Base-by-base conservation (phyloP, 2,113 vertebrate species). In the Hydrochoerus hydrochaeris region DNA sequence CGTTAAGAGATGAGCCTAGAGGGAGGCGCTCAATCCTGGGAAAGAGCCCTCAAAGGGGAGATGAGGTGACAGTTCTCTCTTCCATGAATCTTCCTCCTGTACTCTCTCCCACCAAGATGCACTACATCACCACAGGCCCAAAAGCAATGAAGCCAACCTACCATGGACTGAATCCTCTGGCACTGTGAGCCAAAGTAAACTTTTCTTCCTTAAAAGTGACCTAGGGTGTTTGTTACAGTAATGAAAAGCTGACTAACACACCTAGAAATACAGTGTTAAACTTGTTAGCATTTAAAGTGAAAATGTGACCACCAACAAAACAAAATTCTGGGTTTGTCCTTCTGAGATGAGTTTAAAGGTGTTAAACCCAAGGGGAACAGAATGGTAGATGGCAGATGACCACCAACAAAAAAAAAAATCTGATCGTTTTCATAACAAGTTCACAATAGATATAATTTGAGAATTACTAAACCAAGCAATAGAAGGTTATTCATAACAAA, bases 381-480 rank as follows among this genome's bases (percentile, higher is more conserved):
- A 10, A 54, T 83, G 13, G 28, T 60, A 88, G 67, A 44, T 84
- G 38, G 65, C 38, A 89, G 4, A n/a, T n/a, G n/a, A n/a, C n/a
- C n/a, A n/a, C n/a, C n/a, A n/a, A n/a, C n/a, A n/a, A n/a, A n/a
- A n/a, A n/a, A n/a, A n/a, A n/a, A 88, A 85, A 91, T 30, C 24
- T 85, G 32, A 62, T 71, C 73, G 73, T 44, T 73, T 67, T 94
- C 54, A 75, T n/a, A 60, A 28, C 44, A 93, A 60, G 26, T 19
- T 44, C 81, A 91, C 22, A 65, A 44, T 4, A 85, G 77, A 94
- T 63, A 41, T 13, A 85, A 73, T 71, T 89, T 92, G n/a, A 89
- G 77, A 95, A 94, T 12, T 67, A 41, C n/a, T 95, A 95, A 89
- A 11, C 46, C 46, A 88, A 58, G 54, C 38, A 90, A 62, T 3